These are phyloP conservation scores for Syrmaticus mikado DNA, from an alignment of 2,113 vertebrate genomes.

Conservation along the genomic window DNA sequence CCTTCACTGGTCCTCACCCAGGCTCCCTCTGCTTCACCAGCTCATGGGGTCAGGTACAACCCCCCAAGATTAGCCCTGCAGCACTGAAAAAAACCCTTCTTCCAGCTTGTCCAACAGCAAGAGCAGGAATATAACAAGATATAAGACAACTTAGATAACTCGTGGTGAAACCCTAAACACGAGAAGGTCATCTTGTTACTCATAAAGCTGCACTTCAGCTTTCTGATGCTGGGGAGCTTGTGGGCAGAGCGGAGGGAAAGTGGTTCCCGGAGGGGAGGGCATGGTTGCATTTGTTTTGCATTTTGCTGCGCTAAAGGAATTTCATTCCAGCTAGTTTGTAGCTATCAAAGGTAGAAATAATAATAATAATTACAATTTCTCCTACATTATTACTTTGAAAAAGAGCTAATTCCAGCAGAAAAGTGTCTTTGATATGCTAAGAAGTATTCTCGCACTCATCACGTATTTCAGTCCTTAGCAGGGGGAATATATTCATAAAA, in stretches of 20 bases:
- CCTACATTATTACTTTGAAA: neutral
- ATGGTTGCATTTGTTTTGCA: neutral
- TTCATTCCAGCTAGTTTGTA: neutral
- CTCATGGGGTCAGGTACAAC: neutral
- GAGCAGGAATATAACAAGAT: neutral
- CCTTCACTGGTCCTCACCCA: neutral
- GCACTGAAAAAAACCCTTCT: neutral
- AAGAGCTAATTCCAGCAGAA: neutral
- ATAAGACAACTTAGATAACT: neutral
- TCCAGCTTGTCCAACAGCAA: neutral
- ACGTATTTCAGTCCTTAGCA: neutral
- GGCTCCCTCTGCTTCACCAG: neutral
- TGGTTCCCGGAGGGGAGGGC: neutral
- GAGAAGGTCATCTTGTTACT: neutral
- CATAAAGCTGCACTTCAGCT: neutral
- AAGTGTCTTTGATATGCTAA: neutral
- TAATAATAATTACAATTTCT: neutral
- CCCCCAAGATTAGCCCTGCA: neutral
- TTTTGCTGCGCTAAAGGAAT: neutral
- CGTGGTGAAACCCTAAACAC: neutral
- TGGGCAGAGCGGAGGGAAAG: neutral
- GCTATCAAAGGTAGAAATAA: constrained; percentile 1
- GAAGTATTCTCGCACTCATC: neutral
- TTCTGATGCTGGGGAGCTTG: neutral
- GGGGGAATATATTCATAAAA: neutral